Evolutionary conservation across 2,888 invertebrate genomes (phyloP), one percentile per base, ranked within the genome.

Genomic region (Lepetodrilus schrolli): DNA sequence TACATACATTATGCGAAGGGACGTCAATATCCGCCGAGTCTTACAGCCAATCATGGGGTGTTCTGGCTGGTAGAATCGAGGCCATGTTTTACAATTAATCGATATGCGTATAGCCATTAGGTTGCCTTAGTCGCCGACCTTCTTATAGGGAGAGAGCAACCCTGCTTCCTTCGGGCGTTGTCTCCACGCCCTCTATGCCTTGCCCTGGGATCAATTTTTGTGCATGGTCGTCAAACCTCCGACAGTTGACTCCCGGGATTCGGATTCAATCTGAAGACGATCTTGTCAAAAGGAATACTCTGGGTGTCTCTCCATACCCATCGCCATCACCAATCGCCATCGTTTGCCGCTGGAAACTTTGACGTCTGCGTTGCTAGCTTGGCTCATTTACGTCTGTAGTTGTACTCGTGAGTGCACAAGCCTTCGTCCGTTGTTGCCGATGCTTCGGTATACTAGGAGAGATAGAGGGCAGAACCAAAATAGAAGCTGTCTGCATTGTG

Each of bases 311-410:
- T 17, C n/a, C 13, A 10, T 10, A 43, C 7, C 43, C 43, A 43
- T 17, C 58, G 58, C 34, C 58, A 58, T 34, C 13, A 58, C 58
- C 13, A 58, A 34, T 21, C 34, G 58, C 58, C 58, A 17, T 58
- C 58, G 34, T 58, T 58, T 30, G 58, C n/a, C 58, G 58, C 58
- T 34, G 30, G 34, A 58, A 58, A 30, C 58, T 58, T 58, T 58
- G 58, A 58, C 58, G 58, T 58, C 58, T 58, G 58, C 30, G 58
- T 58, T 58, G 58, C 58, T 58, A 58, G 58, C 58, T 58, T 58
- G 58, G 58, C 58, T 58, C 30, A 7, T 21, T 30, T 58, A 30
- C 58, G 58, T 58, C 58, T 58, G 34, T 34, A 58, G 34, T 7
- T 58, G 58, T 58, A 58, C 34, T 58, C 58, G 34, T 58, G 58